Percentiles rank a stretch among this genome's conserved stretches.
Conservation (phyloP, 2,797 vertebrate species). For the Acridotheres tristis region DNA sequence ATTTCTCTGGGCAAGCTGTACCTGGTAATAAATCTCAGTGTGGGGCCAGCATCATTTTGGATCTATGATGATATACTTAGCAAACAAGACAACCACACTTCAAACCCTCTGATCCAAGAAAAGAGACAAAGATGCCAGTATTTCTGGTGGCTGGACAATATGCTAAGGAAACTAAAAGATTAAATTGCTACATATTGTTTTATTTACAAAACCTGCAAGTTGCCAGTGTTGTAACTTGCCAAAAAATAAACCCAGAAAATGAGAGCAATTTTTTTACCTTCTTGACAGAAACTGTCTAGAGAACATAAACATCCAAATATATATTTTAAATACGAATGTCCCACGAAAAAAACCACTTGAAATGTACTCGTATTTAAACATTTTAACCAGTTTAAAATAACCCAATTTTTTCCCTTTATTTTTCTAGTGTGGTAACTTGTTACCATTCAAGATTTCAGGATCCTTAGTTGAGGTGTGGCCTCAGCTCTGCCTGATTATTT, state of each 20-base stretch:
- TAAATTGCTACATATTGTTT: not conserved
- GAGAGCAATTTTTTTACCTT: not conserved
- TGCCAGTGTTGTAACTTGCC: not conserved
- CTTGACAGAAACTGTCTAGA: not conserved
- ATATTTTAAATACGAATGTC: constrained; percentile 20
- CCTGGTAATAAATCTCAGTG: not conserved
- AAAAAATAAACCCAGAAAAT: not conserved
- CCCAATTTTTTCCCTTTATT: not conserved
- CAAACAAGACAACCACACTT: not conserved
- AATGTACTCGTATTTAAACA: not conserved
- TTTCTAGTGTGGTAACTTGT: not conserved
- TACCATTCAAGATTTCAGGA: not conserved
- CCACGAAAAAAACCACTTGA: not conserved
- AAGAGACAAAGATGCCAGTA: not conserved
- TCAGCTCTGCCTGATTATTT: not conserved
- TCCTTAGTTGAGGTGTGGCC: not conserved
- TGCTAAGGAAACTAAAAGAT: not conserved
- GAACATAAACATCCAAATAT: constrained; percentile 15
- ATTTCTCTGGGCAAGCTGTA: not conserved
- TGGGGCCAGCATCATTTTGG: not conserved
- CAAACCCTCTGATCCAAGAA: not conserved
- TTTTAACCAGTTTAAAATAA: not conserved
- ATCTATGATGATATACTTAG: not conserved
- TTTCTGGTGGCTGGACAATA: not conserved
- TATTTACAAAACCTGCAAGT: not conserved